A percentile compares a stretch with the other conserved stretches of the same genome.
These are phyloP conservation scores for Drosophila elegans DNA, from an alignment of 1,140 invertebrate species.

Conservation along the genomic window DNA sequence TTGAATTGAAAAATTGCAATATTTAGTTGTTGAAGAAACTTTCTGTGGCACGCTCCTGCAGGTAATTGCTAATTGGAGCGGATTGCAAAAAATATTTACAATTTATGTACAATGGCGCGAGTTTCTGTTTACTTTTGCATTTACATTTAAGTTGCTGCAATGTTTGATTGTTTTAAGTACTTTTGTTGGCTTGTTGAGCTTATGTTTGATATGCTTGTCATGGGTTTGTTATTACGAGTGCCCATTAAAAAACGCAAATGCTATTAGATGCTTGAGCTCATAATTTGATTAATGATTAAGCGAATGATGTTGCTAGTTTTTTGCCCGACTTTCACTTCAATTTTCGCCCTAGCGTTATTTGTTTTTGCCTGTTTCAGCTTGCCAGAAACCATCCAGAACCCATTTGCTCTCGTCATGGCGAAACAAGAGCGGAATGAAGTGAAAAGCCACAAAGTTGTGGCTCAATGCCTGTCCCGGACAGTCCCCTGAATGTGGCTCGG, in stretches of 20 bases:
- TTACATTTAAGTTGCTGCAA: conserved; percentile 22
- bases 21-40: conserved; percentile 57
- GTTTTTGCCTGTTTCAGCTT: conserved; percentile 28
- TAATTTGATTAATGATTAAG: conserved; percentile 57
- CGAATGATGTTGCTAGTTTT: conserved; percentile 44
- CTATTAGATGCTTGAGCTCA: conserved; percentile 52
- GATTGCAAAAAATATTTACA: conserved; percentile 54
- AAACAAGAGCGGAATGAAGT: conserved; percentile 64
- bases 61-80: conserved; percentile 75
- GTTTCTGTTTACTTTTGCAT: conserved; percentile 35
- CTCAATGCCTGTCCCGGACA: conserved; percentile 31
- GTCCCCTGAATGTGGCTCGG: conserved; percentile 25
- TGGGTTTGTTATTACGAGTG: conserved; percentile 52
- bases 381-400: conserved; percentile 21
- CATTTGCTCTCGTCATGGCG: conserved; percentile 63
- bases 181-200: conserved; percentile 36
- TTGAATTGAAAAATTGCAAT: conserved; percentile 34
- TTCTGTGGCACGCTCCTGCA: conserved; percentile 46
- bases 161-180: conserved; percentile 73
- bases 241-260: conserved; percentile 46
- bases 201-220: conserved; percentile 73
- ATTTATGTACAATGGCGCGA: conserved; percentile 68
- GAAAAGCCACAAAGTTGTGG: conserved; percentile 69
- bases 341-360: conserved; percentile 11
- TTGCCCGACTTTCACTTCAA: conserved; percentile 13